phyloP scores from a whole-genome alignment of 2,797 vertebrate genomes.

The Acanthurus tractus region DNA sequence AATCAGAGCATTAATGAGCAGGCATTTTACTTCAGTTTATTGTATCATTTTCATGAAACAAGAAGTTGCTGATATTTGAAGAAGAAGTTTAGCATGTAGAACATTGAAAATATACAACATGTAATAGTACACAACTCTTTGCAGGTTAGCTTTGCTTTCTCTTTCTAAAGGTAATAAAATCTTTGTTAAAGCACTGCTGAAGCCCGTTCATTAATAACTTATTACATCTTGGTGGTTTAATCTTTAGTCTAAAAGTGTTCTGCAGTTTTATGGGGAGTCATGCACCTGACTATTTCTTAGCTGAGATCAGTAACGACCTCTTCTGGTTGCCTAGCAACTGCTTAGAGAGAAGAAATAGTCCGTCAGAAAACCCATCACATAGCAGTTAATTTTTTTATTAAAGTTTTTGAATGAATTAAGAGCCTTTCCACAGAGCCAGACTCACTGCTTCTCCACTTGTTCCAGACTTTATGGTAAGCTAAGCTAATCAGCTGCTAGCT shows the following conservation, averaged over 20 bases:
- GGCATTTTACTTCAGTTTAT: neutral
- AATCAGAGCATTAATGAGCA: neutral
- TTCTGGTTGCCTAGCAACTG: constrained; percentile 1
- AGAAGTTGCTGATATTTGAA: neutral
- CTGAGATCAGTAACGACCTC: neutral
- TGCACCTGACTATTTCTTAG: too few relatives aligned
- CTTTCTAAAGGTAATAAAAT: neutral
- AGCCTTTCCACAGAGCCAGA: too few relatives aligned
- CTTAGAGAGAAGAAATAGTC: neutral
- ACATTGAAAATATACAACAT: too few relatives aligned
- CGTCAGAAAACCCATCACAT: neutral
- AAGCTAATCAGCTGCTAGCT: neutral
- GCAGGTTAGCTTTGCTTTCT: neutral
- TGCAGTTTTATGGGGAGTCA: neutral
- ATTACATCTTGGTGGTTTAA: neutral
- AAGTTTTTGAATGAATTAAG: neutral
- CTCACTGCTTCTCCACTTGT: too few relatives aligned
- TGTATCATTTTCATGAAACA: constrained; percentile 4
- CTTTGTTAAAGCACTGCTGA: neutral
- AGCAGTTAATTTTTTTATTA: neutral
- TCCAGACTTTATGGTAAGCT: neutral
- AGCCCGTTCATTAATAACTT: neutral
- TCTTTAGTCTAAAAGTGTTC: neutral
- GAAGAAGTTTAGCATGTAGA: neutral
- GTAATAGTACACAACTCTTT: too few relatives aligned